Conservation (phyloP, 1,140 invertebrate species). For the Pygmarrhopalites habei region DNA sequence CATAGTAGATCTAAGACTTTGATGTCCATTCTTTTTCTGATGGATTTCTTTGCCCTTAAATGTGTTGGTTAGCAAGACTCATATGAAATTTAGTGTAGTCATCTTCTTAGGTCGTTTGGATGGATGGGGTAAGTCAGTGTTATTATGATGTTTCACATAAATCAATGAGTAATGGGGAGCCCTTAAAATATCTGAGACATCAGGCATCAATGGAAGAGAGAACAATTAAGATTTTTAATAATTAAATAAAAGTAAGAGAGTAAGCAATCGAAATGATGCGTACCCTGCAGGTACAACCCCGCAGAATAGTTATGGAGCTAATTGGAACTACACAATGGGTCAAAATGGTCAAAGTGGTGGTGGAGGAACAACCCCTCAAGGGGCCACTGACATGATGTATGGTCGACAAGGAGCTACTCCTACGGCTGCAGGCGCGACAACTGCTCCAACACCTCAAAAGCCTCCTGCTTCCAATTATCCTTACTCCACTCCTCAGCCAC, state of each 20-base stretch:
- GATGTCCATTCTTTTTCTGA: too few species aligned
- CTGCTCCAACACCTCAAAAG: slow-evolving; percentile 34
- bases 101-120: too few species aligned
- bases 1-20: too few species aligned
- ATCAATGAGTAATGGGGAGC: too few species aligned
- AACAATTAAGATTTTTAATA: not conserved
- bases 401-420: slow-evolving; percentile 37
- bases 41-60: too few species aligned
- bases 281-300: slow-evolving; percentile 35
- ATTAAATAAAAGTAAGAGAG: not conserved
- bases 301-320: slow-evolving; percentile 39
- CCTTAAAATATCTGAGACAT: too few species aligned
- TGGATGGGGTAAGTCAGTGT: too few species aligned
- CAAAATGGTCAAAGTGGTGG: slow-evolving; percentile 37
- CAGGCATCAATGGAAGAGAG: too few species aligned
- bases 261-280: not conserved
- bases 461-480: slow-evolving; percentile 38
- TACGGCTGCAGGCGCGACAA: slow-evolving; percentile 30
- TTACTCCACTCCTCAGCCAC: slow-evolving; percentile 36
- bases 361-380: slow-evolving; percentile 34
- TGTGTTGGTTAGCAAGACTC: too few species aligned
- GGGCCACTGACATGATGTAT: slow-evolving; percentile 27
- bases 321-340: slow-evolving; percentile 40
- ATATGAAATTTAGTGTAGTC: too few species aligned
- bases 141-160: too few species aligned